Percentiles rank a stretch among this genome's conserved stretches.
Conservation (phyloP, 2,888 invertebrate species). For the Diloba caeruleocephala region DNA sequence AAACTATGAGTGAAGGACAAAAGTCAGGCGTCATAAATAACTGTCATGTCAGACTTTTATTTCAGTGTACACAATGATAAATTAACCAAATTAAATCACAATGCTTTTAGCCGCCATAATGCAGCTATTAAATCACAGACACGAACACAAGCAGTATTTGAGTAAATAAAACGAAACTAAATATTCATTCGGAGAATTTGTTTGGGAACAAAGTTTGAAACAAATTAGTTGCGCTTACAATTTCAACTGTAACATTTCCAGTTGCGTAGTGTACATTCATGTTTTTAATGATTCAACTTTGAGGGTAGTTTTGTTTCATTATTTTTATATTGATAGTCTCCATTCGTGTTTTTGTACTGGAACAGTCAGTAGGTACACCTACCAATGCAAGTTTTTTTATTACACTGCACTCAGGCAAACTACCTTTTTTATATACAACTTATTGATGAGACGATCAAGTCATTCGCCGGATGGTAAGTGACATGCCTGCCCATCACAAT, state of each 20-base stretch:
- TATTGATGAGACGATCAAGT: too few relatives aligned
- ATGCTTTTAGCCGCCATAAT: slow-evolving; percentile 8
- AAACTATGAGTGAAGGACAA: too few relatives aligned
- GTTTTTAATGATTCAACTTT: slow-evolving; percentile 41
- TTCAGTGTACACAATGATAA: too few relatives aligned
- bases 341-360: not conserved
- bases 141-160: slow-evolving; percentile 28
- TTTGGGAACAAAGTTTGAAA: slow-evolving; percentile 20
- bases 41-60: too few relatives aligned
- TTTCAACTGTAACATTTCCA: slow-evolving; percentile 29
- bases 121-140: slow-evolving; percentile 8
- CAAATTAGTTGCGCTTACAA: slow-evolving; percentile 49
- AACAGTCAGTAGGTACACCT: not conserved
- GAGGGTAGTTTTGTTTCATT: slow-evolving; percentile 5
- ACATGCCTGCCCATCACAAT: too few relatives aligned
- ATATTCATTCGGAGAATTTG: slow-evolving; percentile 43
- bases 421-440: too few relatives aligned
- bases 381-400: too few relatives aligned
- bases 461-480: too few relatives aligned
- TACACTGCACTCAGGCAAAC: too few relatives aligned
- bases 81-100: not conserved
- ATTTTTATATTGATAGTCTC: not conserved
- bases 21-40: too few relatives aligned
- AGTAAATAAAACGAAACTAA: slow-evolving; percentile 29
- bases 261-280: slow-evolving; percentile 22